Evolutionary conservation across 23 tunicate genomes (phyloP).

Genomic region (Halocynthia roretzi): DNA sequence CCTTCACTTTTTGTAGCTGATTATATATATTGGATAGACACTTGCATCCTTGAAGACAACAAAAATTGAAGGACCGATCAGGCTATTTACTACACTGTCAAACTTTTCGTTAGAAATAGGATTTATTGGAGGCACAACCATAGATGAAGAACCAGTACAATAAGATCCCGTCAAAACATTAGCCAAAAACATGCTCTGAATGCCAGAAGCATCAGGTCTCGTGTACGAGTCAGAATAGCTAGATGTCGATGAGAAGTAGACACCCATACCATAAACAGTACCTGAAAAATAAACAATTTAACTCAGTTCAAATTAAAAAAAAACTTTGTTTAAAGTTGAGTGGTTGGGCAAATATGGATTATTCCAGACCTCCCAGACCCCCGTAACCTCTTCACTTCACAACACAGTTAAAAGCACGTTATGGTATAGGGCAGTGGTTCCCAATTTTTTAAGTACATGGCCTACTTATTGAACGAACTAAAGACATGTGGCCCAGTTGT

Average conservation of each 20-base stretch:
- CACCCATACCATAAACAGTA: constrained; percentile 24
- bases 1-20: neutral
- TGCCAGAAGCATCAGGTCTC: neutral
- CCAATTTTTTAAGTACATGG: no score
- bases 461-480: no score
- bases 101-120: neutral
- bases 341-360: no score
- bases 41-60: constrained; percentile 4
- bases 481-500: no score
- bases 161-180: constrained; percentile 16
- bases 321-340: no score
- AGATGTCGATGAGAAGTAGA: constrained; percentile 26
- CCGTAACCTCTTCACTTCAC: no score
- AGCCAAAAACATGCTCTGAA: constrained; percentile 8
- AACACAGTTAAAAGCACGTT: no score
- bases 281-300: constrained; percentile 27
- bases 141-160: neutral
- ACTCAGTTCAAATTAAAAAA: no score
- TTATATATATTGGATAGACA: constrained; percentile 10
- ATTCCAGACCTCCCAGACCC: no score
- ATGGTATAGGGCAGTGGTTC: no score
- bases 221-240: constrained; percentile 26
- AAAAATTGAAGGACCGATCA: constrained; percentile 3
- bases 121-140: constrained; percentile 9
- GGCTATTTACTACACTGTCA: constrained; percentile 14